phyloP scores from a whole-genome alignment of 2,113 vertebrate genomes.

The Tapirus terrestris region DNA sequence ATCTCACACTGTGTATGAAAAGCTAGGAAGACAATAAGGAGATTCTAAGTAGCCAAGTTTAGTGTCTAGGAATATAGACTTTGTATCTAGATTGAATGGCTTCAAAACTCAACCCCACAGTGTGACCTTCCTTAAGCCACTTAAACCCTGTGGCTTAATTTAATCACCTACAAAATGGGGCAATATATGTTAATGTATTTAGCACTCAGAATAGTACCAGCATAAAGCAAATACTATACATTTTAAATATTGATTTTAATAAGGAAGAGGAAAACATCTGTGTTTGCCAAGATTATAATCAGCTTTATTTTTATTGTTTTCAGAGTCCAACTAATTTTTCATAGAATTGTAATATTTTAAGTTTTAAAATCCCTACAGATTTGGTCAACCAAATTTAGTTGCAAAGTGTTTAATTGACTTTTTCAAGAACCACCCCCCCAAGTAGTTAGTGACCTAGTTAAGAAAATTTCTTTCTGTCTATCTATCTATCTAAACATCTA shows the following conservation, averaged over 20 bases:
- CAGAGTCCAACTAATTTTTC: not conserved
- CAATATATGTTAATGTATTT: not conserved
- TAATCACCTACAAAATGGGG: not conserved
- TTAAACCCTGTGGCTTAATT: not conserved
- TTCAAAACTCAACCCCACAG: not conserved
- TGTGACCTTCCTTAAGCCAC: not conserved
- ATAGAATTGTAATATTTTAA: not conserved
- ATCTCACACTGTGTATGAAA: not conserved
- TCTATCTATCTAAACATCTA: not conserved
- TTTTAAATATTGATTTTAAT: slow-evolving; percentile 20
- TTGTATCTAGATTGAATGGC: not conserved
- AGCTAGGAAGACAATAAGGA: not conserved
- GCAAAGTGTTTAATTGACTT: not conserved
- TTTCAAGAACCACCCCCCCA: not conserved
- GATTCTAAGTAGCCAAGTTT: not conserved
- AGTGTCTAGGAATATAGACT: not conserved
- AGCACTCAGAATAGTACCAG: not conserved
- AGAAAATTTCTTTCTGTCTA: not conserved
- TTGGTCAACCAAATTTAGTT: not conserved
- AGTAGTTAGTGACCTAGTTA: not conserved
- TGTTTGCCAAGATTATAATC: not conserved
- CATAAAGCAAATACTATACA: not conserved
- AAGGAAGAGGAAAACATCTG: not conserved
- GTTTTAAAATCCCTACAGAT: not conserved
- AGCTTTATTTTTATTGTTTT: not conserved